Evolutionary conservation across 2,888 invertebrate species (phyloP).

Genomic region (Acrocera orbiculus): DNA sequence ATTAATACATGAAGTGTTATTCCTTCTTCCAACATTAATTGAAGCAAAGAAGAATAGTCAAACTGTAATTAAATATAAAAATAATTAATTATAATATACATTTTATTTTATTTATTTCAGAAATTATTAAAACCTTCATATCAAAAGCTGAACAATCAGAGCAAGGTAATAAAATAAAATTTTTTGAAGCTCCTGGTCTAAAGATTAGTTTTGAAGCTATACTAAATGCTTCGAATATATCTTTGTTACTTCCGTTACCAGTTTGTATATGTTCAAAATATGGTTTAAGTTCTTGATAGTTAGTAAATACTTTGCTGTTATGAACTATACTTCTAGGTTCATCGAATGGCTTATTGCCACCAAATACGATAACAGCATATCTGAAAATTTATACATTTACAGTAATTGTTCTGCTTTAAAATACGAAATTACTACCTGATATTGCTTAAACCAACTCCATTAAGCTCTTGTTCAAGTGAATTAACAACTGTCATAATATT

Average conservation of each 20-base stretch:
- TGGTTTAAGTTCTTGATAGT: conserved; percentile 37
- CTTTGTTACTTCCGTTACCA: conserved; percentile 38
- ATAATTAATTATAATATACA: not conserved
- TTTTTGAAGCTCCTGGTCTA: conserved; percentile 68
- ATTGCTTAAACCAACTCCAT: conserved; percentile 42
- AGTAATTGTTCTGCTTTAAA: too few species aligned
- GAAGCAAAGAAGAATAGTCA: conserved; percentile 67
- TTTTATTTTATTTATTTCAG: not conserved
- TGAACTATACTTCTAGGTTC: conserved; percentile 55
- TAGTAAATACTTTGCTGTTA: conserved; percentile 49
- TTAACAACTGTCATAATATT: conserved; percentile 51
- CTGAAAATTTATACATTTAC: conserved; percentile 29
- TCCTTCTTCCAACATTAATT: conserved; percentile 63
- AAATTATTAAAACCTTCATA: conserved; percentile 42
- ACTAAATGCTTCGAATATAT: conserved; percentile 59
- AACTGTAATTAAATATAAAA: conserved; percentile 33
- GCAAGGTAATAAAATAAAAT: conserved; percentile 66
- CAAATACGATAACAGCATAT: conserved; percentile 68
- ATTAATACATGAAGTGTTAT: conserved; percentile 68
- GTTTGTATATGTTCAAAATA: conserved; percentile 54
- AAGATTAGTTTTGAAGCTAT: conserved; percentile 56
- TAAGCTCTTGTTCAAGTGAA: conserved; percentile 42
- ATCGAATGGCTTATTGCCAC: conserved; percentile 56
- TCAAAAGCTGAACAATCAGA: conserved; percentile 48
- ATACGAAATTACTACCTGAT: too few species aligned